phyloP scores from a whole-genome alignment of 2,113 vertebrate species.

The Crocuta crocuta region DNA sequence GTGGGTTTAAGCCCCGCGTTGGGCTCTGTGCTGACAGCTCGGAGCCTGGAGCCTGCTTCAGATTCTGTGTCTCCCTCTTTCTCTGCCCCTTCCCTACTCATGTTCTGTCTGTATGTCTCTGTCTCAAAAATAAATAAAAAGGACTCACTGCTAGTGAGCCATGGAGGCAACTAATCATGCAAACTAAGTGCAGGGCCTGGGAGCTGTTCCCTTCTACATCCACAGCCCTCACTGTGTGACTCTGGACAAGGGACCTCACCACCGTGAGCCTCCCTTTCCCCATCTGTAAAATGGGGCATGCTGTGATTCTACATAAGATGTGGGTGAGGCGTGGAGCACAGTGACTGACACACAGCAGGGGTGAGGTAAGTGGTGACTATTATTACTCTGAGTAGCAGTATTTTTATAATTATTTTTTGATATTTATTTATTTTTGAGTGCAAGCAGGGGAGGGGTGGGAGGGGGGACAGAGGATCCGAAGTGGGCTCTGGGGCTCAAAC shows the following conservation, averaged over 20 bases:
- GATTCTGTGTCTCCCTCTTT: too few relatives aligned
- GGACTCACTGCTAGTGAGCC: fast-evolving
- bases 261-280: not conserved
- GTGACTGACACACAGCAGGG: not conserved
- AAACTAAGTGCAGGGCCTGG: fast-evolving
- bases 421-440: too few relatives aligned
- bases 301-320: not conserved
- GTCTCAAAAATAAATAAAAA: not conserved
- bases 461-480: too few relatives aligned
- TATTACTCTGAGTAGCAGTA: too few relatives aligned
- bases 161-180: fast-evolving
- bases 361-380: not conserved
- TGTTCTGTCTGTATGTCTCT: too few relatives aligned
- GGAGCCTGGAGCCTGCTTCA: too few relatives aligned
- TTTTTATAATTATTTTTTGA: too few relatives aligned
- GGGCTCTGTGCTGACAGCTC: too few relatives aligned
- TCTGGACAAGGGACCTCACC: not conserved
- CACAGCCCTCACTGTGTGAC: not conserved
- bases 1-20: too few relatives aligned
- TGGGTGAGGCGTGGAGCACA: fast-evolving
- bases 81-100: too few relatives aligned
- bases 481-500: too few relatives aligned
- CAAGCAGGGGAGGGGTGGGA: too few relatives aligned
- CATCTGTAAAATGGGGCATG: not conserved
- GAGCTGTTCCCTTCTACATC: not conserved